Conservation (phyloP, 2,797 vertebrate genomes). For the Numenius phaeopus region DNA sequence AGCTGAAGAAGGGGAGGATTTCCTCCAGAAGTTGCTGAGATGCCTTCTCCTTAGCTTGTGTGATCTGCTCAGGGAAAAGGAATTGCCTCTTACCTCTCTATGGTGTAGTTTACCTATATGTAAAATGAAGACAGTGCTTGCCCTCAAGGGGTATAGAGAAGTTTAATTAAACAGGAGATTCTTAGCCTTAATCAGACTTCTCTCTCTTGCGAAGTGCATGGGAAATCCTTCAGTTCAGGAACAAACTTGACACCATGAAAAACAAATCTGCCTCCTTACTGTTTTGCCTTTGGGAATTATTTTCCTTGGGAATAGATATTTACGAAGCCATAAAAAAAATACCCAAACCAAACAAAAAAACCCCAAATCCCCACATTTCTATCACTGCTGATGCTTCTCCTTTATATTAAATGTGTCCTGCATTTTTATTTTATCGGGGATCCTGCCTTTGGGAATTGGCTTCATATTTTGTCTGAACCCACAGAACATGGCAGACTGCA, state of each 20-base stretch:
- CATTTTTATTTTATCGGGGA: neutral
- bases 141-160: neutral
- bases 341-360: neutral
- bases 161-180: conserved; percentile 54
- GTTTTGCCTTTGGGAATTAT: conserved; percentile 25
- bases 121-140: conserved; percentile 27
- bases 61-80: neutral
- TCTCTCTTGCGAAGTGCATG: conserved; percentile 23
- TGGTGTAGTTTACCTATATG: conserved; percentile 33
- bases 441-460: neutral
- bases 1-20: neutral
- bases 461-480: neutral
- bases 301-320: conserved; percentile 14
- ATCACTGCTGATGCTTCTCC: neutral
- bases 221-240: conserved; percentile 44
- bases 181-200: conserved; percentile 48
- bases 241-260: conserved; percentile 45
- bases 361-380: neutral
- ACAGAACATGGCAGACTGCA: neutral
- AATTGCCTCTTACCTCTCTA: neutral
- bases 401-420: neutral
- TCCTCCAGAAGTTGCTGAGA: neutral
- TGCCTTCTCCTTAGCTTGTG: neutral
- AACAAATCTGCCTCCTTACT: neutral
- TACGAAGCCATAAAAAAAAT: neutral